Evolutionary conservation across 2,888 invertebrate species (phyloP).

Genomic region (Colletes collaris): DNA sequence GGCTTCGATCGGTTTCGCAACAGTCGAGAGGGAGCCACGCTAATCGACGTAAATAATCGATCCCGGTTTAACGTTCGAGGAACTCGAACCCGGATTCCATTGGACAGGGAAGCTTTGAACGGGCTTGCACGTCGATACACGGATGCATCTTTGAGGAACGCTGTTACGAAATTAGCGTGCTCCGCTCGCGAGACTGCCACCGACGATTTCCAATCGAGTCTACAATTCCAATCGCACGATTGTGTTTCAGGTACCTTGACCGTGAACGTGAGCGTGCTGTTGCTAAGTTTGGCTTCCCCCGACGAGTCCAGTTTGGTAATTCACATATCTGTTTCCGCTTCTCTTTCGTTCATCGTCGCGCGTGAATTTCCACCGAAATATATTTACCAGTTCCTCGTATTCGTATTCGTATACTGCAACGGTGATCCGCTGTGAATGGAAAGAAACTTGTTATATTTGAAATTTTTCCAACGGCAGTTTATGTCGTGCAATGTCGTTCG

Average conservation of each 20-base stretch:
- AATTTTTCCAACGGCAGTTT: no score
- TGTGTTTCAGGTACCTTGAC: slow-evolving; percentile 92
- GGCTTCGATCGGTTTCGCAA: not conserved
- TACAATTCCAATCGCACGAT: slow-evolving; percentile 67
- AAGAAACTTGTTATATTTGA: no score
- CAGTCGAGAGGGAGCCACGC: slow-evolving; percentile 19
- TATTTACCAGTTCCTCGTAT: no score
- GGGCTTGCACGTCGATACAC: not conserved
- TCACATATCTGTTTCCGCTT: slow-evolving; percentile 66
- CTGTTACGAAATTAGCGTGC: slow-evolving; percentile 34
- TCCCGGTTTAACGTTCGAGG: no score
- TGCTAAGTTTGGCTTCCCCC: slow-evolving; percentile 96
- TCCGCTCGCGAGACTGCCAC: slow-evolving; percentile 34
- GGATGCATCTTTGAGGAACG: slow-evolving; percentile 8
- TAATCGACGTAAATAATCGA: not conserved
- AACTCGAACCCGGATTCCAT: no score
- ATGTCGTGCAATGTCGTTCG: no score
- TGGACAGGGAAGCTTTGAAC: not conserved
- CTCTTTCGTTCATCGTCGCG: no score
- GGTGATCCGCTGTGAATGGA: no score
- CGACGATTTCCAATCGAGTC: not conserved
- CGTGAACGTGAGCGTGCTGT: slow-evolving; percentile 96
- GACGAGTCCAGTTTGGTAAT: slow-evolving; percentile 98
- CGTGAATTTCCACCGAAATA: no score
- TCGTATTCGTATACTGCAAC: no score